phyloP scores from a whole-genome alignment of 2,888 invertebrate species.

The Rhagonycha lutea region DNA sequence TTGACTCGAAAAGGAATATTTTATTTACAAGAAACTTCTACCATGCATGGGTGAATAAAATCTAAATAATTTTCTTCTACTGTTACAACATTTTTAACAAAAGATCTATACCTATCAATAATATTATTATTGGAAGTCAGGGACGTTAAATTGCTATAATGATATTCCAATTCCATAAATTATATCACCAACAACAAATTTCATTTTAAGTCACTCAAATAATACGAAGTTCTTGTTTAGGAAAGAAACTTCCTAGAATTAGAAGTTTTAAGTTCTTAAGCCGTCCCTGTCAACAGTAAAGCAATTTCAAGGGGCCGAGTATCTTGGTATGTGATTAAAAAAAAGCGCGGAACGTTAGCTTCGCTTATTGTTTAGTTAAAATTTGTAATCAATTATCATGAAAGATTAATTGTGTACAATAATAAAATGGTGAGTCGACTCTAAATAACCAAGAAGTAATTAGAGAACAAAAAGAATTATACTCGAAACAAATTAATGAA shows the following conservation, averaged over 20 bases:
- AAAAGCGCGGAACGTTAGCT: not conserved
- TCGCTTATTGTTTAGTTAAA: not conserved
- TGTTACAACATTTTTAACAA: not conserved
- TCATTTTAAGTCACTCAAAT: too few species aligned
- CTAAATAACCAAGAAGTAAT: not conserved
- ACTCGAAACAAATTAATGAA: not conserved
- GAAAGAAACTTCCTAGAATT: too few species aligned
- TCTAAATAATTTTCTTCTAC: not conserved
- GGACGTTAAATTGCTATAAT: not conserved
- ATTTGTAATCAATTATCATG: not conserved
- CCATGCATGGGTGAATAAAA: not conserved
- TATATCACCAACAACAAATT: too few species aligned
- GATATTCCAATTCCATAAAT: too few species aligned
- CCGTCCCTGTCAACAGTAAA: not conserved
- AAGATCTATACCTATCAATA: not conserved
- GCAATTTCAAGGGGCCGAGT: not conserved
- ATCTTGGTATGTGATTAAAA: not conserved
- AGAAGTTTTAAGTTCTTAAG: not conserved
- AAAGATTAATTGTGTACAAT: not conserved
- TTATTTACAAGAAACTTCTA: not conserved
- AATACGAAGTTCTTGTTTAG: too few species aligned
- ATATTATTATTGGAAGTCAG: not conserved
- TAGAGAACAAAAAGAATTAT: not conserved
- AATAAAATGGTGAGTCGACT: not conserved
- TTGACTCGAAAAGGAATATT: not conserved